Percentiles rank a stretch among this genome's conserved stretches.
Conservation (phyloP, 2,113 vertebrate species). For the Orcinus orca region DNA sequence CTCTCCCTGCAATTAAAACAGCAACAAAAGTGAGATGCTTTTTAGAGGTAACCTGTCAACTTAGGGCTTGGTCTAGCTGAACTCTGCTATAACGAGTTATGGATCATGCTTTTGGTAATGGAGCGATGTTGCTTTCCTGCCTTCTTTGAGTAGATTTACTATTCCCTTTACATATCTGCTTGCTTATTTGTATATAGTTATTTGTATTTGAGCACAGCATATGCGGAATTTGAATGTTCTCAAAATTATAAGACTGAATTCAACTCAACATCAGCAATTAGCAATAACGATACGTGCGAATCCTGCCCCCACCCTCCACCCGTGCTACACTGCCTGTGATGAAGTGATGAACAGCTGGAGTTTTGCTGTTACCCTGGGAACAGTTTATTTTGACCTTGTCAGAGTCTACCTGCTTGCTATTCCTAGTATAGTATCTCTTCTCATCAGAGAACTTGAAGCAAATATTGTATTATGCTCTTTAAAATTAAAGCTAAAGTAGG, state of each 20-base stretch:
- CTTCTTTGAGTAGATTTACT: background rate
- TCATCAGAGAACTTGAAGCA: slow-evolving; percentile 47
- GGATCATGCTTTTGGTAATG: background rate
- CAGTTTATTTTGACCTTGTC: slow-evolving; percentile 58
- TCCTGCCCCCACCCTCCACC: fast-evolving
- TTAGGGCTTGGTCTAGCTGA: background rate
- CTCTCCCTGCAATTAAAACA: background rate
- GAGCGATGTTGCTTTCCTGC: background rate
- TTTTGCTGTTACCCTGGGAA: slow-evolving; percentile 32
- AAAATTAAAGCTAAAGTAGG: slow-evolving; percentile 8
- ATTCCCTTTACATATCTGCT: background rate
- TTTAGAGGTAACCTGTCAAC: background rate
- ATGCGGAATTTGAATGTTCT: background rate
- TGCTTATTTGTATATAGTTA: background rate
- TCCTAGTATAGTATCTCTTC: background rate
- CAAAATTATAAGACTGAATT: slow-evolving; percentile 26
- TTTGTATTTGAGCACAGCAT: background rate
- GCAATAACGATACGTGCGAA: background rate
- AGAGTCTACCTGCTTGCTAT: slow-evolving; percentile 43
- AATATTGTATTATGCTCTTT: slow-evolving; percentile 23
- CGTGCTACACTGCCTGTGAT: background rate
- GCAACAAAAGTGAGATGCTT: background rate
- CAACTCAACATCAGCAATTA: background rate
- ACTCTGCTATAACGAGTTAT: background rate
- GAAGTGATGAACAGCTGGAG: slow-evolving; percentile 31